Evolutionary conservation across 2,888 invertebrate species (phyloP).

Genomic region (Parnassius mnemosyne): DNA sequence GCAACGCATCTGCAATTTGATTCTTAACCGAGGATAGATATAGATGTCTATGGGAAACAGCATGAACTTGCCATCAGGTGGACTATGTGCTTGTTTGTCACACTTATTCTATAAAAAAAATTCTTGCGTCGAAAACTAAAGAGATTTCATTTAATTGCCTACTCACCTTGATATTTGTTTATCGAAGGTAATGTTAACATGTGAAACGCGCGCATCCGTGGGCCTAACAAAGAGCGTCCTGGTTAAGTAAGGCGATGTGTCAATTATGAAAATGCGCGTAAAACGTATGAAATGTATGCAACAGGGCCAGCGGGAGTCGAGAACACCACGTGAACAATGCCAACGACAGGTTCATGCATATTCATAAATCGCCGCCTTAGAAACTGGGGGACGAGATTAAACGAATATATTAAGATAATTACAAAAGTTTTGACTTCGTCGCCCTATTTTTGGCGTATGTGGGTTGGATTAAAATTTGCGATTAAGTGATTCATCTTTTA

Average conservation of each 20-base stretch:
- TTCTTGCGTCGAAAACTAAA: no score
- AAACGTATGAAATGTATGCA: slow-evolving; percentile 53
- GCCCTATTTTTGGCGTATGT: slow-evolving; percentile 6
- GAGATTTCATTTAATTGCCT: no score
- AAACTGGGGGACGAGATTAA: slow-evolving; percentile 3
- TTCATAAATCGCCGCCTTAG: slow-evolving; percentile 18
- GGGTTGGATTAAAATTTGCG: slow-evolving; percentile 2
- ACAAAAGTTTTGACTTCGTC: neutral
- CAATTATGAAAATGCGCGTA: slow-evolving; percentile 54
- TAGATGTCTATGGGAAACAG: no score
- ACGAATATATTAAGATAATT: neutral
- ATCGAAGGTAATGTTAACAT: no score
- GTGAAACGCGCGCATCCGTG: neutral
- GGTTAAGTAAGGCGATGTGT: slow-evolving; percentile 40
- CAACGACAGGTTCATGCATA: slow-evolving; percentile 24
- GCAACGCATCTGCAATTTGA: no score
- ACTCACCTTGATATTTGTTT: no score
- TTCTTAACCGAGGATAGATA: no score
- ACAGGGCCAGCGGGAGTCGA: slow-evolving; percentile 40
- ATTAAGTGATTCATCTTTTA: slow-evolving; percentile 5
- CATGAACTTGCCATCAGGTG: no score
- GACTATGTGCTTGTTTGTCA: no score
- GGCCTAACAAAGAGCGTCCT: slow-evolving; percentile 31
- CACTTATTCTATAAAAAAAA: no score
- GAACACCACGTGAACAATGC: slow-evolving; percentile 39